Conservation (phyloP, 2,113 vertebrate genomes). For the Oryctolagus cuniculus region DNA sequence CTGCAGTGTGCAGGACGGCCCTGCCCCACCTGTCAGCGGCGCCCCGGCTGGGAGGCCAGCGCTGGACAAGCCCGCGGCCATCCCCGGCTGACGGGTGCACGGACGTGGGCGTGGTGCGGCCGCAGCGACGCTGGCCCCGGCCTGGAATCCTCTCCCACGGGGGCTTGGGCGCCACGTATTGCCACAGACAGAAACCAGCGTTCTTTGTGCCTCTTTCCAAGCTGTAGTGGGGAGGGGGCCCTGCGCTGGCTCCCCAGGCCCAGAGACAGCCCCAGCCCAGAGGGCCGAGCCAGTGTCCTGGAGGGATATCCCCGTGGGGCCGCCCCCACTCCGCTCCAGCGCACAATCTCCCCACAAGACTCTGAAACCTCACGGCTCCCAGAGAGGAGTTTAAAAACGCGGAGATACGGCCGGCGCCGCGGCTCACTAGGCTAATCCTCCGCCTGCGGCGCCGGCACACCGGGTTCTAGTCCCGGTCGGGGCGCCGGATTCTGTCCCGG, state of each 20-base stretch:
- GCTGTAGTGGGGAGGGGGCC: not conserved
- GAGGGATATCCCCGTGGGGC: rapidly evolving
- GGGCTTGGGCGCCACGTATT: no score
- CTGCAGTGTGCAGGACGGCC: not conserved
- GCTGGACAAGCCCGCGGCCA: not conserved
- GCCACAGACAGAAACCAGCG: not conserved
- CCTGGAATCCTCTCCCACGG: no score
- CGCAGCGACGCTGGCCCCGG: no score
- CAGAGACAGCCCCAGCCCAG: not conserved
- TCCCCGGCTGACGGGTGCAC: no score
- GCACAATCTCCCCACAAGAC: not conserved
- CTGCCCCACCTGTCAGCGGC: rapidly evolving
- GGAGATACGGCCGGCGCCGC: no score
- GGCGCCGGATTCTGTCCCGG: no score
- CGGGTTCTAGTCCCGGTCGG: no score
- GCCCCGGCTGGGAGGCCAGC: rapidly evolving
- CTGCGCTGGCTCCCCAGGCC: not conserved
- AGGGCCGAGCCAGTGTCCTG: rapidly evolving
- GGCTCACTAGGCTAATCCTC: no score
- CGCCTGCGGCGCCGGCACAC: no score
- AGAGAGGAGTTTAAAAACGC: slow-evolving; percentile 34
- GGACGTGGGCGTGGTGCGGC: no score
- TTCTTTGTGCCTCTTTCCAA: not conserved
- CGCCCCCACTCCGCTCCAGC: not conserved
- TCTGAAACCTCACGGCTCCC: not conserved